Evolutionary conservation across 2,888 invertebrate species (phyloP).

Genomic region (Cheilosia soror): DNA sequence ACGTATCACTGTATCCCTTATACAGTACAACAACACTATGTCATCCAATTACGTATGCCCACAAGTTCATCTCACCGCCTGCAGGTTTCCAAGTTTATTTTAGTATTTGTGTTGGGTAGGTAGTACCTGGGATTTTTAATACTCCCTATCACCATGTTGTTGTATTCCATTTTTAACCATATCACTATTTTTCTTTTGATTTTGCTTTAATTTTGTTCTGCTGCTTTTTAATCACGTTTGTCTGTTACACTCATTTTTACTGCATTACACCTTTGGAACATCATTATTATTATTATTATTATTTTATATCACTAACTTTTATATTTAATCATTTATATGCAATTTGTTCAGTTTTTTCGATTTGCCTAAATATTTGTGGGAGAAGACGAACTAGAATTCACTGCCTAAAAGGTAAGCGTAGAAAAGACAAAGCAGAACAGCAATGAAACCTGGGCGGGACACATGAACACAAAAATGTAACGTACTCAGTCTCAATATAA

Average conservation of each 20-base stretch:
- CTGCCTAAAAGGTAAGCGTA: constrained; percentile 2
- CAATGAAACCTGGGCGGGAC: constrained; percentile 78
- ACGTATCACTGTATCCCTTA: constrained; percentile 71
- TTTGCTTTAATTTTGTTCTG: constrained; percentile 12
- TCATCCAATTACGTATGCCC: constrained; percentile 77
- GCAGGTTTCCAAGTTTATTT: constrained; percentile 76
- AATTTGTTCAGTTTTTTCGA: constrained; percentile 29
- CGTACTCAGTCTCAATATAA: constrained; percentile 39
- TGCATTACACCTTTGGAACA: constrained; percentile 37
- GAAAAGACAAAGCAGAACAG: constrained; percentile 9
- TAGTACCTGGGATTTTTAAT: constrained; percentile 63
- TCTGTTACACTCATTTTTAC: constrained; percentile 30
- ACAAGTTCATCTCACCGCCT: constrained; percentile 79
- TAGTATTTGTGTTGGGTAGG: constrained; percentile 53
- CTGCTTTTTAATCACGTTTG: constrained; percentile 28
- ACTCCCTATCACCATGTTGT: constrained; percentile 53
- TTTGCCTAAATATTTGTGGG: constrained; percentile 9
- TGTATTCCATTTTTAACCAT: constrained; percentile 67
- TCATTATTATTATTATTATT: constrained; percentile 43
- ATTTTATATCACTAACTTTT: constrained; percentile 8
- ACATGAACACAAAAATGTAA: constrained; percentile 75
- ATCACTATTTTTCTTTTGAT: constrained; percentile 36
- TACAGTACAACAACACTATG: constrained; percentile 77
- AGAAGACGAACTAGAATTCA: background rate
- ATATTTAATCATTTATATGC: constrained; percentile 17